These are phyloP conservation scores for Pantala flavescens DNA, from an alignment of 1,140 invertebrate species.

Conservation along the genomic window DNA sequence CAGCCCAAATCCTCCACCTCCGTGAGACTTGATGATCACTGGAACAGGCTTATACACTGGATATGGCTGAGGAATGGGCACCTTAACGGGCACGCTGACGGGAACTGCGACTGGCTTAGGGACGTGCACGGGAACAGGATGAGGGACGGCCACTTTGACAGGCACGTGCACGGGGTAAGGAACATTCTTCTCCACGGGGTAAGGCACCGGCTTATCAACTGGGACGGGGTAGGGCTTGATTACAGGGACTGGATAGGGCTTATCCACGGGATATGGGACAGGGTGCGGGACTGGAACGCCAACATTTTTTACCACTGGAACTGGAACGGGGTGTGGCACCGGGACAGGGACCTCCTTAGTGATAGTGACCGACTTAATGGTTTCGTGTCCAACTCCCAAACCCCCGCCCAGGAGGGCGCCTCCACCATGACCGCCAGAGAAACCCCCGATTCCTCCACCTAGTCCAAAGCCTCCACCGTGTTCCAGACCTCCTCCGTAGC, in stretches of 20 bases:
- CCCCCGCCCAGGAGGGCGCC: constrained; percentile 22
- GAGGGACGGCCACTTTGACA: constrained; percentile 24
- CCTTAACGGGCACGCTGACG: constrained; percentile 21
- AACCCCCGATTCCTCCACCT: neutral
- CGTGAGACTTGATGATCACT: constrained; percentile 18
- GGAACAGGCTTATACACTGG: constrained; percentile 23
- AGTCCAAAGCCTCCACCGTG: too few species aligned
- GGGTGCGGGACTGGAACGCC: constrained; percentile 25
- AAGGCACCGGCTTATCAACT: constrained; percentile 19
- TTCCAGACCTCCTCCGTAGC: too few species aligned
- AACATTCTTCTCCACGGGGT: neutral
- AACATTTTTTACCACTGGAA: constrained; percentile 35
- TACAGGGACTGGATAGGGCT: constrained; percentile 19
- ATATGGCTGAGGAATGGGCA: constrained; percentile 23
- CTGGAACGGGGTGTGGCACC: constrained; percentile 37
- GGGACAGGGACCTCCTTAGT: constrained; percentile 36
- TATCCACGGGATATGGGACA: constrained; percentile 24
- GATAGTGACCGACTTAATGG: constrained; percentile 36
- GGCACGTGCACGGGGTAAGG: constrained; percentile 27
- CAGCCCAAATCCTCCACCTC: neutral
- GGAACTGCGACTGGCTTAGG: constrained; percentile 24
- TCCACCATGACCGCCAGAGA: neutral
- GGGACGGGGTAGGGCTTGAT: constrained; percentile 21
- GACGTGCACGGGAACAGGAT: constrained; percentile 24
- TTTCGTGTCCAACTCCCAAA: constrained; percentile 28